Conservation (phyloP, 2,113 vertebrate genomes). For the Lampris megalopsis region DNA sequence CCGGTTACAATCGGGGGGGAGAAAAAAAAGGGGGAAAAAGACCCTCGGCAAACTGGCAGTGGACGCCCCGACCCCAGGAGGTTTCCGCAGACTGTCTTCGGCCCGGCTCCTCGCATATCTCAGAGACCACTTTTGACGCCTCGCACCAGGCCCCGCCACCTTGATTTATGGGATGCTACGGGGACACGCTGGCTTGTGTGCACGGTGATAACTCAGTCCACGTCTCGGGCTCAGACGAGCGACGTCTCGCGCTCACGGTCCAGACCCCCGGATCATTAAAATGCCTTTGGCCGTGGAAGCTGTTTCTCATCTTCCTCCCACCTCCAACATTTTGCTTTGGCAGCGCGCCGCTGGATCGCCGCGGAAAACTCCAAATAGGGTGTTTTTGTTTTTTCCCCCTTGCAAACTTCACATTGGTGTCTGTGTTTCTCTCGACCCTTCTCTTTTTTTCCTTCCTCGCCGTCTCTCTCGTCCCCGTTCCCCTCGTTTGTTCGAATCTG, state of each 20-base stretch:
- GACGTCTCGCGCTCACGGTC: constrained; percentile 43
- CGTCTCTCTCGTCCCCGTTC: neutral
- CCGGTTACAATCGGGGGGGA: no score
- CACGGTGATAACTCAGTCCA: constrained; percentile 60
- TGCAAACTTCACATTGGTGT: neutral
- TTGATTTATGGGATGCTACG: constrained; percentile 41
- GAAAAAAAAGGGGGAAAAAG: neutral
- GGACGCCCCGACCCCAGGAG: constrained; percentile 12
- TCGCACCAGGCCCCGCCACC: neutral
- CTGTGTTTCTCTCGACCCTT: constrained; percentile 17
- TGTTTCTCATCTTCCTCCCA: constrained; percentile 70
- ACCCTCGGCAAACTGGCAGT: neutral
- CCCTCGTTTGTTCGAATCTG: constrained; percentile 56
- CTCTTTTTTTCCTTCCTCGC: neutral
- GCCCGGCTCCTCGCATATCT: constrained; percentile 24
- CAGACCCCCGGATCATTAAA: constrained; percentile 63
- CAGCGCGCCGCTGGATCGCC: constrained; percentile 53
- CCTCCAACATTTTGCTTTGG: constrained; percentile 65
- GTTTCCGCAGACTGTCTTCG: neutral
- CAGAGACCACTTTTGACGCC: constrained; percentile 28
- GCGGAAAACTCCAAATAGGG: constrained; percentile 75
- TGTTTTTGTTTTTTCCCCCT: constrained; percentile 57
- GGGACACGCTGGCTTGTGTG: constrained; percentile 50
- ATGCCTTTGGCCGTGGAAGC: constrained; percentile 69
- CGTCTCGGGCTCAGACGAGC: constrained; percentile 57